phyloP scores from a whole-genome alignment of 2,797 vertebrate species.

The Takifugu ocellatus region DNA sequence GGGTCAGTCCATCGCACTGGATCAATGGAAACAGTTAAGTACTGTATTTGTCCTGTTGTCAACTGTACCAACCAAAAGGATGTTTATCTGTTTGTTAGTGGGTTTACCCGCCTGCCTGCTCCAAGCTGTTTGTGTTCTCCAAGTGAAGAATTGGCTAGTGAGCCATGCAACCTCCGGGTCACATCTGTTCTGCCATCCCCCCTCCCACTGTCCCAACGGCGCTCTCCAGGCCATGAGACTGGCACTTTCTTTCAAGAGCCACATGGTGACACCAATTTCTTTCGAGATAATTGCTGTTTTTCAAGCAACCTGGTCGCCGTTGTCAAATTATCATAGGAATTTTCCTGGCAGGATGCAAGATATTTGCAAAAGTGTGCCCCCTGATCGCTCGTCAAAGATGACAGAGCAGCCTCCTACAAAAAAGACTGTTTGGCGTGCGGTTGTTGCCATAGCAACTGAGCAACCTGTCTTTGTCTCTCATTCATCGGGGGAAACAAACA shows the following conservation, averaged over 20 bases:
- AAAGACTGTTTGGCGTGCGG: slow-evolving; percentile 55
- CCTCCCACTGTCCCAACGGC: slow-evolving; percentile 39
- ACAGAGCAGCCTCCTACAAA: slow-evolving; percentile 49
- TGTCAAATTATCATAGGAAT: slow-evolving; percentile 22
- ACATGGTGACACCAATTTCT: slow-evolving; percentile 24
- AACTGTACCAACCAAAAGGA: too few species aligned
- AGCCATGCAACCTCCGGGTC: slow-evolving; percentile 49
- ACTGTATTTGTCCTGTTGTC: too few species aligned
- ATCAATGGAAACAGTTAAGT: too few species aligned
- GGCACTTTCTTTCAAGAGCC: slow-evolving; percentile 13
- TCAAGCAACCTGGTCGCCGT: slow-evolving; percentile 13
- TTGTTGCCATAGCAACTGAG: slow-evolving; percentile 76
- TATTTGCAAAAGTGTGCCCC: slow-evolving; percentile 15
- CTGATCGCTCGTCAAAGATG: slow-evolving; percentile 38
- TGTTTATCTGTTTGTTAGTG: background rate
- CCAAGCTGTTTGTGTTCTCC: slow-evolving; percentile 27
- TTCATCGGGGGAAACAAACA: slow-evolving; percentile 26
- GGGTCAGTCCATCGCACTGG: background rate
- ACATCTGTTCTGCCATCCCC: slow-evolving; percentile 51
- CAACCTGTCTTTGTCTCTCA: slow-evolving; percentile 60
- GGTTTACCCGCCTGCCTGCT: slow-evolving; percentile 10
- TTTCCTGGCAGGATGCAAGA: slow-evolving; percentile 4
- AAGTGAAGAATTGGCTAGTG: slow-evolving; percentile 31
- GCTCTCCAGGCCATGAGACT: slow-evolving; percentile 21
- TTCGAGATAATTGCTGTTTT: slow-evolving; percentile 42